A percentile compares a stretch with the other conserved stretches of the same genome.
Conservation (phyloP, 1,140 invertebrate genomes). For the Drosophila simulans region DNA sequence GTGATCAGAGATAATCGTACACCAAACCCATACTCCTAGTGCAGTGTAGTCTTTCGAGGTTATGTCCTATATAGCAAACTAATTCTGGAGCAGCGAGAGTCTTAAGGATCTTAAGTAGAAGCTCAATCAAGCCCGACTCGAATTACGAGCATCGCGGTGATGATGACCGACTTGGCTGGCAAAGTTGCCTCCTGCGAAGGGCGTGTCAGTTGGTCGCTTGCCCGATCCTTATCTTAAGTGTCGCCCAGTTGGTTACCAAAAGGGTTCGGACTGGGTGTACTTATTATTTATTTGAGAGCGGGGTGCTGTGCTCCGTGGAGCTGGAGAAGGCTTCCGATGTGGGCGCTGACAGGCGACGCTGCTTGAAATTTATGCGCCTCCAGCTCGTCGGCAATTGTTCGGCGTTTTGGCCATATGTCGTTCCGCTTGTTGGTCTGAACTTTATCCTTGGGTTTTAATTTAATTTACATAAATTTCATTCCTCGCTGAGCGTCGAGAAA, state of each 20-base stretch:
- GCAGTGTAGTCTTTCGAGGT: too few species aligned
- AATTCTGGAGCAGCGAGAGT: too few species aligned
- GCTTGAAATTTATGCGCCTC: slow-evolving; percentile 68
- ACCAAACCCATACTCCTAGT: too few species aligned
- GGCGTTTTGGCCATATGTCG: slow-evolving; percentile 58
- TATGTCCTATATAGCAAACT: too few species aligned
- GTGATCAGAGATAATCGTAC: neutral
- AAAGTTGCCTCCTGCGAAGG: slow-evolving; percentile 8
- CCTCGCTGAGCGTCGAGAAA: slow-evolving; percentile 54
- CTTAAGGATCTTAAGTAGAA: neutral
- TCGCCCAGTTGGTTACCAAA: slow-evolving; percentile 32
- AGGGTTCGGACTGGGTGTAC: slow-evolving; percentile 26
- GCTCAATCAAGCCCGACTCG: neutral
- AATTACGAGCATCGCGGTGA: too few species aligned
- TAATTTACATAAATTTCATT: slow-evolving; percentile 81
- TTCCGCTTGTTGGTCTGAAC: slow-evolving; percentile 69
- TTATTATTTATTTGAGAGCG: neutral
- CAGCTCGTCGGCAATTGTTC: slow-evolving; percentile 55
- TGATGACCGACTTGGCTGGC: neutral
- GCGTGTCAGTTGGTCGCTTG: slow-evolving; percentile 60
- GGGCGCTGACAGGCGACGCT: slow-evolving; percentile 62
- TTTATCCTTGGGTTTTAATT: slow-evolving; percentile 59
- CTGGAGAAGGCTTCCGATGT: slow-evolving; percentile 1
- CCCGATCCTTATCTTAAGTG: slow-evolving; percentile 74
- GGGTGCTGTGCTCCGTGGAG: neutral